Evolutionary conservation across 2,888 invertebrate species (phyloP).

Genomic region (Ophioninae sp.): DNA sequence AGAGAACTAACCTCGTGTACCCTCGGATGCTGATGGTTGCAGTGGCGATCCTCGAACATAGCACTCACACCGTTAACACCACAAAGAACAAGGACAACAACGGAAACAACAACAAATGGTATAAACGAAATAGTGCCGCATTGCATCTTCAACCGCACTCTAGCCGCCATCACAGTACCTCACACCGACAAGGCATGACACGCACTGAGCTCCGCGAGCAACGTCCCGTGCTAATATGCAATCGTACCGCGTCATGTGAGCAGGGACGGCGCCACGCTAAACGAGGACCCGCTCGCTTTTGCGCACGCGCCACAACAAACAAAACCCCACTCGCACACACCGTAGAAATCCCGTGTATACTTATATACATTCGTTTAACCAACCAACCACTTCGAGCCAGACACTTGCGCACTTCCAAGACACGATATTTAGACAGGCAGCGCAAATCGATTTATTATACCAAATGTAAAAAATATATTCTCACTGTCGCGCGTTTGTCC

Average conservation of each 20-base stretch:
- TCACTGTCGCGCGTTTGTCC: conserved; percentile 12
- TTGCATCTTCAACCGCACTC: conserved; percentile 79
- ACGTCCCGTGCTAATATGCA: conserved; percentile 73
- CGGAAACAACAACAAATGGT: conserved; percentile 69
- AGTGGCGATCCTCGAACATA: conserved; percentile 80
- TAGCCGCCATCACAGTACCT: conserved; percentile 76
- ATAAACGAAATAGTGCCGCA: conserved; percentile 73
- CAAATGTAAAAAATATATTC: conserved; percentile 28
- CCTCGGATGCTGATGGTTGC: conserved; percentile 86
- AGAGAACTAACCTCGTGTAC: conserved; percentile 85
- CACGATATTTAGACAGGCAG: conserved; percentile 35
- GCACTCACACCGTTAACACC: conserved; percentile 75
- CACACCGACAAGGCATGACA: conserved; percentile 77
- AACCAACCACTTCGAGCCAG: too few relatives aligned
- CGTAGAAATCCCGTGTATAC: not conserved
- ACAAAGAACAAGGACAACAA: conserved; percentile 74
- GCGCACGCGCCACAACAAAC: conserved; percentile 51
- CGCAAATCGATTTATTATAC: conserved; percentile 48
- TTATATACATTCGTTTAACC: too few relatives aligned
- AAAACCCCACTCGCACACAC: conserved; percentile 13
- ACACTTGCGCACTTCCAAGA: not conserved
- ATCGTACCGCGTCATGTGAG: conserved; percentile 40
- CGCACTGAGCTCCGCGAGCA: conserved; percentile 75
- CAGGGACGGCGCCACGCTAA: conserved; percentile 48
- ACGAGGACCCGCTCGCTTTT: conserved; percentile 41